Conservation (phyloP, 2,888 invertebrate species). For the Agapostemon virescens region DNA sequence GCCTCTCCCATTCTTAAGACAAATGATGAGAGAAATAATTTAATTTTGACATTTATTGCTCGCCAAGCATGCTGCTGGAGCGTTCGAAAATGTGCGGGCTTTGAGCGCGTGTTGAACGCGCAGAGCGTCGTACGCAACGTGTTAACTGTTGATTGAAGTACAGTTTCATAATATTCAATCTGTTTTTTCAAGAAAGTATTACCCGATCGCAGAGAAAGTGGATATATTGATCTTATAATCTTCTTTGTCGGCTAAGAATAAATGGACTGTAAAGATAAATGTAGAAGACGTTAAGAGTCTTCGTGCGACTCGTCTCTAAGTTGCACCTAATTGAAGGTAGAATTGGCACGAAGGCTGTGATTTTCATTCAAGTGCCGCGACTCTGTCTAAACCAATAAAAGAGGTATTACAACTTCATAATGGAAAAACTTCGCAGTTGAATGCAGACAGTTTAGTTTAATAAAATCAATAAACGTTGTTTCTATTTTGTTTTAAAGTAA, state of each 20-base stretch:
- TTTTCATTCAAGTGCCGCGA: constrained; percentile 26
- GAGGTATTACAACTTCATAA: constrained; percentile 32
- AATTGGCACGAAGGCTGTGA: constrained; percentile 13
- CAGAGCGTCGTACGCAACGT: no score
- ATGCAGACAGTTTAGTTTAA: constrained; percentile 15
- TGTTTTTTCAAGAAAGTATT: no score
- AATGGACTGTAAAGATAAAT: background rate
- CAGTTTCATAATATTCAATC: no score
- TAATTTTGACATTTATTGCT: no score
- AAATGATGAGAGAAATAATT: no score
- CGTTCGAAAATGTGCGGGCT: no score
- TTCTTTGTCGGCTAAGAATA: background rate
- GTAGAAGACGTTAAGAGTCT: background rate
- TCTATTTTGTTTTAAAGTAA: background rate
- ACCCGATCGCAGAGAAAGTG: no score
- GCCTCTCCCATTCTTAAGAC: no score
- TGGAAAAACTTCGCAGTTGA: constrained; percentile 24
- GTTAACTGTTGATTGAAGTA: no score
- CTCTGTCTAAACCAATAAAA: constrained; percentile 11
- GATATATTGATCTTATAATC: no score
- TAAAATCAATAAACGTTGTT: constrained; percentile 4
- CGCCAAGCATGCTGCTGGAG: no score
- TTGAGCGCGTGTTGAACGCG: no score
- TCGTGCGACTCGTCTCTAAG: background rate
- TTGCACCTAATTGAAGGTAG: constrained; percentile 8